Evolutionary conservation across 2,888 invertebrate species (phyloP).

Genomic region (Drosophila testacea): DNA sequence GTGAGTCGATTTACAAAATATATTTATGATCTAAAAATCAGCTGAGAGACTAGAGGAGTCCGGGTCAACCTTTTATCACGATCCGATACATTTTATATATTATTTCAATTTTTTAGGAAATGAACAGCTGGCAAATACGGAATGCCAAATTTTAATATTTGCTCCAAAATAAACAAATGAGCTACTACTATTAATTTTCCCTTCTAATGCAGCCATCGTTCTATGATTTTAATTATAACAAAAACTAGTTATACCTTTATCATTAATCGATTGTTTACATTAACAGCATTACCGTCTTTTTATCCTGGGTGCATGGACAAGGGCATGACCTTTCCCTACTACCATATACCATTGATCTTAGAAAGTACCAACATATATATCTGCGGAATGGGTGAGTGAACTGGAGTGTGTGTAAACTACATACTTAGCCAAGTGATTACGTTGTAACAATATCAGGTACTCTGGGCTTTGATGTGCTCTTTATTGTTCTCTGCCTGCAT

Average conservation of each 20-base stretch:
- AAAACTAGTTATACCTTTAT: no score
- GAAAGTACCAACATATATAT: slow-evolving; percentile 51
- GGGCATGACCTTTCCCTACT: slow-evolving; percentile 76
- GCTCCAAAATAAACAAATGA: no score
- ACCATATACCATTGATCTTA: slow-evolving; percentile 66
- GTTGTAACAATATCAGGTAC: slow-evolving; percentile 58
- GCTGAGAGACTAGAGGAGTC: no score
- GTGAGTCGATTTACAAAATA: slow-evolving; percentile 55
- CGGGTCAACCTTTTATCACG: no score
- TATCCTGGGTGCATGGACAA: slow-evolving; percentile 78
- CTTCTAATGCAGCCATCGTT: no score
- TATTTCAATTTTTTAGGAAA: no score
- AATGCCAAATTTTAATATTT: no score
- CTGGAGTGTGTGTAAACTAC: neutral
- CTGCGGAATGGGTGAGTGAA: slow-evolving; percentile 69
- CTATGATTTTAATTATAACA: no score
- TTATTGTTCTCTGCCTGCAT: slow-evolving; percentile 77
- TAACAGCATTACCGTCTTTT: slow-evolving; percentile 67
- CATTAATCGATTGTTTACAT: no score
- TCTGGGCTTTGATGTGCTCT: slow-evolving; percentile 77
- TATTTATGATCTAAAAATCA: no score
- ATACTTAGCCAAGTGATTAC: slow-evolving; percentile 17
- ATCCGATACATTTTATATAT: neutral
- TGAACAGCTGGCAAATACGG: no score
- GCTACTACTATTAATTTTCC: no score